Evolutionary conservation across 1,140 invertebrate genomes (phyloP).

Genomic region (Parasteatoda tepidariorum): DNA sequence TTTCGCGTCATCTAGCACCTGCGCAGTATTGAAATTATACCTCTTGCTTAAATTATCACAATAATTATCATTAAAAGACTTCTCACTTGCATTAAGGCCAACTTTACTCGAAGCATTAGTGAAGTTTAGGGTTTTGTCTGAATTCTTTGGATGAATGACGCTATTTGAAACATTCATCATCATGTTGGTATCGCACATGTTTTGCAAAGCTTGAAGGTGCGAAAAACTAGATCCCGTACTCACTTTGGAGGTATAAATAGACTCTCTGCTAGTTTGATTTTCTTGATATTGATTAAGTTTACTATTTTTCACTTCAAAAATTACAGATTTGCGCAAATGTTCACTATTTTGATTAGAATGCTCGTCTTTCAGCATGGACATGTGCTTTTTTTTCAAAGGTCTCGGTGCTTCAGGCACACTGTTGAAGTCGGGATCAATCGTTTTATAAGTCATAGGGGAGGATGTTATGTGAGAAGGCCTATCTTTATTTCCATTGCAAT

Average conservation of each 20-base stretch:
- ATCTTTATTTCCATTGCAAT: background rate
- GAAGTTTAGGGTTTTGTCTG: conserved; percentile 7
- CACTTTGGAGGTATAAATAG: background rate
- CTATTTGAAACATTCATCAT: conserved; percentile 25
- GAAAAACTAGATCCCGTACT: conserved; percentile 12
- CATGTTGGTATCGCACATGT: conserved; percentile 39
- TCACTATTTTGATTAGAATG: background rate
- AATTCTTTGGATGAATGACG: background rate
- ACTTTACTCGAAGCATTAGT: background rate
- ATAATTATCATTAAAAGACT: conserved; percentile 12
- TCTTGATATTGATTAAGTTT: conserved; percentile 19
- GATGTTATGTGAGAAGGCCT: background rate
- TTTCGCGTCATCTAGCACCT: background rate
- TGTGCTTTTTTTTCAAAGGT: conserved; percentile 45
- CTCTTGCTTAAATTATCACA: conserved; percentile 44
- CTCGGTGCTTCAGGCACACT: conserved; percentile 12
- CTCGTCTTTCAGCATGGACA: conserved; percentile 19
- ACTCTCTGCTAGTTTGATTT: conserved; percentile 1
- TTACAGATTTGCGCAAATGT: conserved; percentile 28
- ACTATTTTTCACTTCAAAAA: conserved; percentile 41
- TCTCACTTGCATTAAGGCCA: background rate
- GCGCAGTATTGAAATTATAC: conserved; percentile 13
- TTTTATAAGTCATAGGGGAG: background rate
- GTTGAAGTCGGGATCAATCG: background rate
- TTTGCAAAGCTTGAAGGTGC: conserved; percentile 46